Evolutionary conservation across 2,888 invertebrate species (phyloP).

Genomic region (Bimastos eiseni): DNA sequence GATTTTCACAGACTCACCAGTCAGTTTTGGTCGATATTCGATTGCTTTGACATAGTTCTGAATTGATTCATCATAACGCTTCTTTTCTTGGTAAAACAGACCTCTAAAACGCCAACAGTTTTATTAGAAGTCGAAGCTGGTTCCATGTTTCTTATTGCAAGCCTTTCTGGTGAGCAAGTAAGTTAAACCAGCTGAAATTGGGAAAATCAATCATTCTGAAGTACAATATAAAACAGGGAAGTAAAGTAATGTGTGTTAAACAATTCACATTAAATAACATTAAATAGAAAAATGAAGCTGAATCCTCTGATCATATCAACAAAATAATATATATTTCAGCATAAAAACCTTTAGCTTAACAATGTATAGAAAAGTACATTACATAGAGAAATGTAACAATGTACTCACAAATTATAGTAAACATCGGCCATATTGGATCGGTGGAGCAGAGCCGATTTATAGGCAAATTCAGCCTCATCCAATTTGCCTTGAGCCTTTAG

Average conservation of each 20-base stretch:
- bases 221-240: too few species aligned
- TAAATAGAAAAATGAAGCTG: too few species aligned
- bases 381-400: not conserved
- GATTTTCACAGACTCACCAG: slow-evolving; percentile 72
- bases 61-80: slow-evolving; percentile 83
- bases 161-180: not conserved
- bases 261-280: too few species aligned
- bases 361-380: not conserved
- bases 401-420: slow-evolving; percentile 95
- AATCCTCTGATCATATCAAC: too few species aligned
- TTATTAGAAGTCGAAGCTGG: not conserved
- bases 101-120: slow-evolving; percentile 70
- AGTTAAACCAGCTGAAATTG: too few species aligned
- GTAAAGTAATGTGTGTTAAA: too few species aligned
- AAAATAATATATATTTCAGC: too few species aligned
- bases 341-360: too few species aligned
- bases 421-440: slow-evolving; percentile 98
- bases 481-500: slow-evolving; percentile 84
- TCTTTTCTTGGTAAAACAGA: slow-evolving; percentile 84
- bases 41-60: slow-evolving; percentile 88
- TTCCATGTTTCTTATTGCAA: not conserved
- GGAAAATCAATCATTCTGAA: too few species aligned
- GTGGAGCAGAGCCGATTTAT: slow-evolving; percentile 84
- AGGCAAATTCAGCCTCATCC: slow-evolving; percentile 87
- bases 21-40: slow-evolving; percentile 87